A percentile compares a stretch with the other conserved stretches of the same genome.
phyloP scores from a whole-genome alignment of 2,113 vertebrate species.

The Ceyx margarethae region DNA sequence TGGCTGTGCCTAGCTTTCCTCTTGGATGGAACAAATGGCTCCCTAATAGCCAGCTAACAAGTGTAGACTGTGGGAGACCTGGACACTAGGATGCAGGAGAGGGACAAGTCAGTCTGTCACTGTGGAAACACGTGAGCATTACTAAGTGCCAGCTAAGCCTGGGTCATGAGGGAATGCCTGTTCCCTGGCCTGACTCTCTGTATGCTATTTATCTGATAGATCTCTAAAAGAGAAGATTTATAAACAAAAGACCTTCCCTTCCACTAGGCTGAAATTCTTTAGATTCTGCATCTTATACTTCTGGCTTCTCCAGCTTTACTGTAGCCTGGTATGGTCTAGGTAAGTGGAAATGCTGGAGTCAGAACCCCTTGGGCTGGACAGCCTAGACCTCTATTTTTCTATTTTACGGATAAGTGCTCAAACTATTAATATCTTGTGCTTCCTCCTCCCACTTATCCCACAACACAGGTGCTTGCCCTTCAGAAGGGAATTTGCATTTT shows the following conservation, averaged over 20 bases:
- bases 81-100: background rate
- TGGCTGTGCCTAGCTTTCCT: background rate
- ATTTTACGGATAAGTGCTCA: background rate
- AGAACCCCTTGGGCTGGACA: rapidly evolving
- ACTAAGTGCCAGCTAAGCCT: background rate
- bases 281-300: background rate
- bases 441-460: background rate
- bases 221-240: background rate
- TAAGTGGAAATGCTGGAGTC: background rate
- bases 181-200: background rate
- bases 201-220: background rate
- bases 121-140: background rate
- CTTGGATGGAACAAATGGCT: background rate
- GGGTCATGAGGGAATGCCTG: background rate
- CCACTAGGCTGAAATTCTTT: background rate
- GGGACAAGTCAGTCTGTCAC: background rate
- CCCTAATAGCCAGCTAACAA: background rate
- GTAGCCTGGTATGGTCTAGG: background rate
- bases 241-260: background rate
- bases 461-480: background rate
- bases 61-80: background rate
- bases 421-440: background rate
- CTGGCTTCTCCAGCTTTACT: background rate
- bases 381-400: background rate
- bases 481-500: slow-evolving; percentile 12